A percentile compares a stretch with the other conserved stretches of the same genome.
phyloP scores from a whole-genome alignment of 1,140 invertebrate species.

The Drosophila rufa region DNA sequence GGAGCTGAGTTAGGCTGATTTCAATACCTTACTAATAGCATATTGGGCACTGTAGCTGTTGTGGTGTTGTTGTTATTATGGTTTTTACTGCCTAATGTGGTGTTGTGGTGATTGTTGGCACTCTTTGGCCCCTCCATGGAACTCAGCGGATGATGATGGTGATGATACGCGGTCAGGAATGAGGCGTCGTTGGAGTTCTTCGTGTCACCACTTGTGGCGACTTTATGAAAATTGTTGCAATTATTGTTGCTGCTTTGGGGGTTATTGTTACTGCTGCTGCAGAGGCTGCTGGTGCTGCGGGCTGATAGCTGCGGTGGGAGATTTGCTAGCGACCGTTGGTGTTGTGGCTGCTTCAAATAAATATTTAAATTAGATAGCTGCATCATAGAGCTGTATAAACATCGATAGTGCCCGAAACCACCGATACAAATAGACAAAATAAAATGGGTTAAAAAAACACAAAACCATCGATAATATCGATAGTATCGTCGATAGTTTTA shows the following conservation, averaged over 20 bases:
- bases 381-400: too few species aligned
- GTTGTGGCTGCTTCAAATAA: slow-evolving; percentile 33
- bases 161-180: slow-evolving; percentile 49
- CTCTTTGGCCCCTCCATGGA: slow-evolving; percentile 54
- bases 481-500: too few species aligned
- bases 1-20: slow-evolving; percentile 34
- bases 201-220: slow-evolving; percentile 26
- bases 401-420: too few species aligned
- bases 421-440: too few species aligned
- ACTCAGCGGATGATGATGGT: slow-evolving; percentile 20
- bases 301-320: slow-evolving; percentile 55
- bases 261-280: slow-evolving; percentile 33
- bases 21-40: slow-evolving; percentile 85
- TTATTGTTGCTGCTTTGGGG: slow-evolving; percentile 44
- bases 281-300: slow-evolving; percentile 34
- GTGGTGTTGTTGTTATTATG: slow-evolving; percentile 54
- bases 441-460: too few species aligned
- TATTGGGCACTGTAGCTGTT: slow-evolving; percentile 71
- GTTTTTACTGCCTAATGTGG: slow-evolving; percentile 62
- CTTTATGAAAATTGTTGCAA: slow-evolving; percentile 25
- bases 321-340: slow-evolving; percentile 48
- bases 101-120: slow-evolving; percentile 36
- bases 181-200: slow-evolving; percentile 55
- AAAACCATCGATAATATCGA: too few species aligned
- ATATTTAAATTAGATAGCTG: neutral